Conservation (phyloP, 2,888 invertebrate species). For the Listrodromus nycthemerus region DNA sequence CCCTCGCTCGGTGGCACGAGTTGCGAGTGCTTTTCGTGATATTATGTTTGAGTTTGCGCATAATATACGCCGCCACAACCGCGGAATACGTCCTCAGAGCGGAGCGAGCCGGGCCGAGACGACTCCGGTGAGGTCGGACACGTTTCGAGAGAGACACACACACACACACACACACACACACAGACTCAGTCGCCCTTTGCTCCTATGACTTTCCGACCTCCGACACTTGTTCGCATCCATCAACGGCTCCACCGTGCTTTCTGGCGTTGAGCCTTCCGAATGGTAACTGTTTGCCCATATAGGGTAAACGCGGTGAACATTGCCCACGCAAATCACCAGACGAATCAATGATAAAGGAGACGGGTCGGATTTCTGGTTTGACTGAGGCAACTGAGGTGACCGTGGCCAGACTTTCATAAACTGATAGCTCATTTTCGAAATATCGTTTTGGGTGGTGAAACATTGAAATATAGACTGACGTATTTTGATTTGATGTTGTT, state of each 20-base stretch:
- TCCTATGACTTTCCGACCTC: background rate
- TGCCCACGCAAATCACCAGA: too few relatives aligned
- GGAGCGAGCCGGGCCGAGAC: background rate
- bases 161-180: too few relatives aligned
- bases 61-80: constrained; percentile 76
- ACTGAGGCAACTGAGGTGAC: too few relatives aligned
- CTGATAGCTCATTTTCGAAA: too few relatives aligned
- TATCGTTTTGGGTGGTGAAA: too few relatives aligned
- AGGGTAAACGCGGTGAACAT: too few relatives aligned
- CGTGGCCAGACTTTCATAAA: too few relatives aligned
- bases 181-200: background rate
- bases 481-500: too few relatives aligned
- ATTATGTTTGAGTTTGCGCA: constrained; percentile 83
- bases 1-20: constrained; percentile 63
- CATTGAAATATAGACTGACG: too few relatives aligned
- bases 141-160: constrained; percentile 10
- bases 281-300: background rate
- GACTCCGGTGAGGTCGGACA: constrained; percentile 1
- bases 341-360: too few relatives aligned
- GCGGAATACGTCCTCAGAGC: constrained; percentile 5
- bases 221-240: background rate
- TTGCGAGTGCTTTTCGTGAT: constrained; percentile 82
- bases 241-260: background rate
- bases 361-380: too few relatives aligned
- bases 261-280: background rate